Conservation (phyloP, 2,888 invertebrate genomes). For the Cerastis leucographa region DNA sequence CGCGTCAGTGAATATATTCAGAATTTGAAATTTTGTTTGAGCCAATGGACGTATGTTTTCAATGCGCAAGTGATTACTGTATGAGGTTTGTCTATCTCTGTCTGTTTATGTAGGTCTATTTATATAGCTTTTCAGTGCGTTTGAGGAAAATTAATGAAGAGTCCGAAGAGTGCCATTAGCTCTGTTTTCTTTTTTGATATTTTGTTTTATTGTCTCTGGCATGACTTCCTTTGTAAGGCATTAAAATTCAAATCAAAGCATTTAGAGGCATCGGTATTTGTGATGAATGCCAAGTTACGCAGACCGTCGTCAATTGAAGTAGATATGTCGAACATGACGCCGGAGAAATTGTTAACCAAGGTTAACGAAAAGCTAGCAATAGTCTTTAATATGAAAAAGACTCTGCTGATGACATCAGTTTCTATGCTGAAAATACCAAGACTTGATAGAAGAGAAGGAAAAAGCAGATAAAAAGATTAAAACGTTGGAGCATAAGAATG, state of each 20-base stretch:
- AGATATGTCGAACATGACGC: slow-evolving; percentile 8
- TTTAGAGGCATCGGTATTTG: slow-evolving; percentile 15
- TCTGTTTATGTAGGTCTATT: slow-evolving; percentile 13
- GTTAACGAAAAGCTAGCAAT: slow-evolving; percentile 32
- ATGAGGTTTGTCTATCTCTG: slow-evolving; percentile 44
- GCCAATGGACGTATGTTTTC: slow-evolving; percentile 77
- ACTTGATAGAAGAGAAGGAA: slow-evolving; percentile 28
- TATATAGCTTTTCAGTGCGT: slow-evolving; percentile 30
- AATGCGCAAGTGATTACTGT: slow-evolving; percentile 71
- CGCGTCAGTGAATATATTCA: slow-evolving; percentile 79
- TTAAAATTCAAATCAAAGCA: too few species aligned
- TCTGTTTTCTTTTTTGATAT: slow-evolving; percentile 60
- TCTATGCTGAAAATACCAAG: slow-evolving; percentile 35
- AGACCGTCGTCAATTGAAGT: slow-evolving; percentile 3
- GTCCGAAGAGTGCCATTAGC: slow-evolving; percentile 29
- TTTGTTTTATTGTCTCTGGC: slow-evolving; percentile 55
- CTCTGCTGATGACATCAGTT: slow-evolving; percentile 35
- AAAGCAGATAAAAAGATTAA: slow-evolving; percentile 27
- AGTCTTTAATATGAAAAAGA: slow-evolving; percentile 27
- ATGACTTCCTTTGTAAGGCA: slow-evolving; percentile 46
- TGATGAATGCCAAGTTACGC: slow-evolving; percentile 21
- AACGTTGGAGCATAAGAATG: slow-evolving; percentile 23
- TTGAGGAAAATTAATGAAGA: slow-evolving; percentile 45
- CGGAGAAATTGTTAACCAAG: slow-evolving; percentile 21
- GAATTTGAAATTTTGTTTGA: slow-evolving; percentile 87